Evolutionary conservation across 1,140 invertebrate species (phyloP), one percentile per base, ranked within the genome.

Genomic region (Tetramorium simillimum): DNA sequence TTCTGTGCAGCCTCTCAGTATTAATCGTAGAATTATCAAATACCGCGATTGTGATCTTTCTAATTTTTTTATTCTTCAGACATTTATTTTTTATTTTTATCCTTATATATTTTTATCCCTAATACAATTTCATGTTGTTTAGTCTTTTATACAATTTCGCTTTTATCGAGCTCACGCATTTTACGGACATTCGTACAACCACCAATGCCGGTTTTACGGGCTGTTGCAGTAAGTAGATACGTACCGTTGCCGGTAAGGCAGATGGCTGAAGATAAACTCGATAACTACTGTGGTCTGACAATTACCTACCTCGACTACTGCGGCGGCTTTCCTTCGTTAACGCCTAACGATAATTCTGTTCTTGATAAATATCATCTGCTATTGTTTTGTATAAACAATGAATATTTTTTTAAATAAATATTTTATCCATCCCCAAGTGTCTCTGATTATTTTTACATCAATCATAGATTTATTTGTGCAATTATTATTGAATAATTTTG

Each of bases 241-340:
- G 33, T 69, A 24, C 73, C 51, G 24, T 69, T 21, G 91, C 88
- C 89, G 92, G 72, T 93, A 92, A 92, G 33, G 63, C 60, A 88
- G 91, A 51, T 56, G 18, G 49, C 85, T 16, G 89, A 85, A 56
- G 90, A 78, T 90, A 91, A 82, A 60, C 18, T 28, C 40, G 51
- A 3, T 40, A 10, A 73, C 14, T 18, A n/a, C 28, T 16, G 53
- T 56, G 69, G 60, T 62, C 77, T 78, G 81, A 85, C 80, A 63
- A 87, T 87, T 91, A 84, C 60, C 62, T 72, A 53, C 69, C 28
- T 88, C 46, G 75, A 81, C 75, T 78, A 69, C 70, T 58, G 18
- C 7, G 18, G 9, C 43, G 21, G 24, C 2, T 62, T 84, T 84
- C 10, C 80, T 84, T n/a, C 46, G 12, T 63, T 77, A 82, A 28